Evolutionary conservation across 2,113 vertebrate genomes (phyloP).

Genomic region (Daboia siamensis): DNA sequence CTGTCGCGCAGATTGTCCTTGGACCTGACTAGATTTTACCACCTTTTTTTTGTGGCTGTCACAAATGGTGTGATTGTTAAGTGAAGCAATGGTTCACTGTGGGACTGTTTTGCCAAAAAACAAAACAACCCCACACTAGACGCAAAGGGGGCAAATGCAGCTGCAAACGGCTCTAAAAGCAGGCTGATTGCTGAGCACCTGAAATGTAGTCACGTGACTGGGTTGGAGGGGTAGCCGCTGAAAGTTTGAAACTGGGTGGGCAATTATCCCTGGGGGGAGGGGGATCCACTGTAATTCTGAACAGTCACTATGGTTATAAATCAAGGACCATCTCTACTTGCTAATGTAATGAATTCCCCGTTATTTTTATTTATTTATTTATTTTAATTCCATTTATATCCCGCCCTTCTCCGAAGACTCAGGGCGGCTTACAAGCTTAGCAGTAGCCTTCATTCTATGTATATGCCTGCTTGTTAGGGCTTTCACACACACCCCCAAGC

Average conservation of each 20-base stretch:
- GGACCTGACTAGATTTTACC: neutral
- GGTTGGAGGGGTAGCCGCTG: neutral
- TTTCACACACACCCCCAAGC: no score
- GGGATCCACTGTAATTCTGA: neutral
- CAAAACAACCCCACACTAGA: neutral
- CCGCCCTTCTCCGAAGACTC: no score
- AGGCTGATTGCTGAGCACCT: neutral
- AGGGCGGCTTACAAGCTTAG: no score
- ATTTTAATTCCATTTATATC: no score
- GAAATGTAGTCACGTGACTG: neutral
- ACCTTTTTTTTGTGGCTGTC: neutral
- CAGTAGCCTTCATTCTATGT: no score
- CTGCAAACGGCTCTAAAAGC: neutral
- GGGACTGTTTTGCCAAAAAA: neutral
- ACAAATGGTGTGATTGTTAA: neutral
- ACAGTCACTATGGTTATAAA: neutral
- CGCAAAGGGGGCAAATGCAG: neutral
- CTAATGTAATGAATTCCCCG: neutral
- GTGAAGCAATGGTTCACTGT: neutral
- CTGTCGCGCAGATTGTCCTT: neutral
- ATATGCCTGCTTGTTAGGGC: no score
- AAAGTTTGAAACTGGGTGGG: neutral
- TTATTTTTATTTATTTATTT: no score
- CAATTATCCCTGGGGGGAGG: neutral
- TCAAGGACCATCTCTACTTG: neutral